Conservation (phyloP, 2,797 vertebrate species). For the Corythornis leucogaster region DNA sequence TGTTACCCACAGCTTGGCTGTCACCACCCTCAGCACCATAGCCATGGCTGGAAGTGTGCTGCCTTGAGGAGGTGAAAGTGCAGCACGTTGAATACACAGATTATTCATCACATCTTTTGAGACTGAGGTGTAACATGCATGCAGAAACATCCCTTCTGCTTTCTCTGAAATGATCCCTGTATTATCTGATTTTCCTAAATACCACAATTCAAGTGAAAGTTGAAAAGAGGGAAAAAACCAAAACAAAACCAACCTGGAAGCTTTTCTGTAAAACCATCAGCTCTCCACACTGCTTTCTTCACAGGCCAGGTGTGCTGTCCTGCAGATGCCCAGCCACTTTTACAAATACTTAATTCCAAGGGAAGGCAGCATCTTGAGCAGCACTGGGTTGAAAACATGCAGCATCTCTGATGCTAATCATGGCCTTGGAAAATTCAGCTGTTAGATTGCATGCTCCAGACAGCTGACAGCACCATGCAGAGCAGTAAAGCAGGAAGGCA, state of each 20-base stretch:
- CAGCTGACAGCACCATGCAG: not conserved
- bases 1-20: not conserved
- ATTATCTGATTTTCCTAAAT: not conserved
- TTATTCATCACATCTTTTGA: not conserved
- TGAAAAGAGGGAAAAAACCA: not conserved
- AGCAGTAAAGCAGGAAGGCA: not conserved
- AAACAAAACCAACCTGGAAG: not conserved
- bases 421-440: not conserved
- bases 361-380: not conserved
- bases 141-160: not conserved
- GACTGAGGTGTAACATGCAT: not conserved
- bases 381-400: rapidly evolving
- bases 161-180: not conserved
- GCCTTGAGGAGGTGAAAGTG: not conserved
- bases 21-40: rapidly evolving
- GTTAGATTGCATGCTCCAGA: not conserved
- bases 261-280: not conserved
- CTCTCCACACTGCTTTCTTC: not conserved
- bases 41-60: rapidly evolving
- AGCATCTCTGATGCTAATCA: not conserved
- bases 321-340: not conserved
- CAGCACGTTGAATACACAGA: not conserved
- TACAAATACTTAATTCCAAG: not conserved
- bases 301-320: not conserved
- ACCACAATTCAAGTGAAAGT: not conserved